Evolutionary conservation across 2,797 vertebrate species (phyloP), one percentile per base, ranked within the genome.

Genomic region (Calcarius lapponicus): DNA sequence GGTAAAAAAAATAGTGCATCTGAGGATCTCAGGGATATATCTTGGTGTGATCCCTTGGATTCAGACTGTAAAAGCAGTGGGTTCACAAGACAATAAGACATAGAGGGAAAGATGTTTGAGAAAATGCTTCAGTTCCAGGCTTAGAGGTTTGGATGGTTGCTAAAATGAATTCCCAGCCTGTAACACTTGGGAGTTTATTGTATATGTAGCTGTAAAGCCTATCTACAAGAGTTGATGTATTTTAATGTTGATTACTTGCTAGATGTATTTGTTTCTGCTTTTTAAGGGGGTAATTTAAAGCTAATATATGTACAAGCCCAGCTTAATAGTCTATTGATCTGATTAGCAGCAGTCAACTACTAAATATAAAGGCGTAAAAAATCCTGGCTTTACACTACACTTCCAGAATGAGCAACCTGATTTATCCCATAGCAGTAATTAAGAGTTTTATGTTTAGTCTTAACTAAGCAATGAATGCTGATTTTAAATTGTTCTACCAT

Each of bases 401-500:
- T 86, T n/a, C n/a, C 26, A 87, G 65, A 66, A 88, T 29, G 36
- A 83, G 56, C 85, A 94, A 81, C 25, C 67, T 92, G 71, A 88
- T 92, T 94, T 94, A 84, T 95, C 71, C 78, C 57, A 22, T 79
- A 76, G 61, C 79, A 74, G 38, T 84, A 95, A 93, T 92, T 81
- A 87, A 73, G 70, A 86, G 56, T 66, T 90, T 87, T 86, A 58
- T 92, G 80, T 91, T 94, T 86, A 88, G 64, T 72, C 57, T 89
- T 86, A 89, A 74, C 65, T 94, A 78, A 95, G 89, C 88, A 86
- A 36, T 93, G 79, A 94, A 74, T 80, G 62, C 86, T 95, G 90
- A 95, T 94, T 60, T 95, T 42, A 95, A 96, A 93, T 82, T 65
- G 80, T 94, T 96, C 97, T 81, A 36, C 66, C 64, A 95, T 83